Evolutionary conservation across 2,113 vertebrate species (phyloP), one percentile per base, ranked within the genome.

Genomic region (Riparia riparia): DNA sequence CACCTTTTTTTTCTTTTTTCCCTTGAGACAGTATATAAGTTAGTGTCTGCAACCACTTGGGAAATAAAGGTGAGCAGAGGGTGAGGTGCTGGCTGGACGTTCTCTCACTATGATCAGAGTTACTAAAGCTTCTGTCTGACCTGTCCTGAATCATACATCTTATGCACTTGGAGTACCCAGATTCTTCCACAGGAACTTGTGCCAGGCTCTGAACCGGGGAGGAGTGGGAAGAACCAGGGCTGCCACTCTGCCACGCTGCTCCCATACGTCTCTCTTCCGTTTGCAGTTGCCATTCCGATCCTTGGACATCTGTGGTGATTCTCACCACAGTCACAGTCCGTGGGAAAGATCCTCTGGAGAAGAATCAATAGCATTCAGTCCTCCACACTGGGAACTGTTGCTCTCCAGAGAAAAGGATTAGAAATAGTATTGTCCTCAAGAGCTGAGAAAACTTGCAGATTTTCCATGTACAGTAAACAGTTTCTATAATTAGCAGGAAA

Each of bases 401-500:
- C 44, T 73, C 74, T 88, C 93, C 64, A 96, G 93, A 90, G 90
- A 64, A 82, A 88, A 86, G 42, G 86, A 81, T 94, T 92, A 81
- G 54, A 73, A 96, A 77, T 54, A 86, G 58, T 47, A 91, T 96
- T 96, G 93, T 94, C 74, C 64, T 71, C 70, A 70, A 66, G 71
- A 96, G 88, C 88, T 95, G 93, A 97, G 93, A 97, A 95, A 86
- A 91, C 51, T 95, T 83, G 82, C 92, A 94, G 79, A 92, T 93
- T 95, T 95, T 96, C 81, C 86, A 50, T 93, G 70, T 69, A 57
- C 16, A 86, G 50, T 79, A 73, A 94, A 88, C 88, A 70, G 85
- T 93, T 94, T 66, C 88, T 90, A 58, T 92, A 95, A 96, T 93
- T 93, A 92, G 21, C 56, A 64, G 41, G 64, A 90, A 95, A 92